phyloP scores from a whole-genome alignment of 1,140 invertebrate species.

The Sycophaga agraensis region DNA sequence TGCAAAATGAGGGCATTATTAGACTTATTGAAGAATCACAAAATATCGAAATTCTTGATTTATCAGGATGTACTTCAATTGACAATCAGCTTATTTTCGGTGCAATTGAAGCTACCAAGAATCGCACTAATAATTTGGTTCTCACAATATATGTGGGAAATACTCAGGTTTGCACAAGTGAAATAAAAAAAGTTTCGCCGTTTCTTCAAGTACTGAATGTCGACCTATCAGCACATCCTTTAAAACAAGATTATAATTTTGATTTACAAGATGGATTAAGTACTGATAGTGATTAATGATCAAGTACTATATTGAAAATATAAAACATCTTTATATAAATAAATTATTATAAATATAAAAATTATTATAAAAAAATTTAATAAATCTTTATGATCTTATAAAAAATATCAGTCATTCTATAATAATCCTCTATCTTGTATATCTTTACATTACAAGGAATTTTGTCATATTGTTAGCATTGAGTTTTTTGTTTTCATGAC shows the following conservation, averaged over 20 bases:
- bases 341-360: too few species aligned
- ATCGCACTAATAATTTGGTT: constrained; percentile 36
- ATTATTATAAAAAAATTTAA: too few species aligned
- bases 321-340: too few species aligned
- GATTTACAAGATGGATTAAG: too few species aligned
- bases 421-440: too few species aligned
- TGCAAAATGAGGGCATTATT: constrained; percentile 33
- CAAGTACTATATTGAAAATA: too few species aligned
- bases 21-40: constrained; percentile 34
- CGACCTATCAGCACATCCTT: constrained; percentile 22
- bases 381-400: too few species aligned
- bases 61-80: constrained; percentile 36
- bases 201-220: constrained; percentile 44
- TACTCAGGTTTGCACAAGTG: constrained; percentile 24
- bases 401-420: too few species aligned
- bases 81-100: constrained; percentile 31
- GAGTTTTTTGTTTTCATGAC: too few species aligned
- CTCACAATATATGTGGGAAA: constrained; percentile 41
- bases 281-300: too few species aligned
- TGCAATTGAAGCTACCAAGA: constrained; percentile 34
- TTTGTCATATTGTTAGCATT: too few species aligned
- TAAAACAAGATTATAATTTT: background rate
- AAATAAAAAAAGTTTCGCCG: constrained; percentile 38
- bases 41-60: constrained; percentile 37
- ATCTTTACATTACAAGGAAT: too few species aligned